Base-by-base conservation (phyloP, 2,797 vertebrate species). In the Acomys russatus region DNA sequence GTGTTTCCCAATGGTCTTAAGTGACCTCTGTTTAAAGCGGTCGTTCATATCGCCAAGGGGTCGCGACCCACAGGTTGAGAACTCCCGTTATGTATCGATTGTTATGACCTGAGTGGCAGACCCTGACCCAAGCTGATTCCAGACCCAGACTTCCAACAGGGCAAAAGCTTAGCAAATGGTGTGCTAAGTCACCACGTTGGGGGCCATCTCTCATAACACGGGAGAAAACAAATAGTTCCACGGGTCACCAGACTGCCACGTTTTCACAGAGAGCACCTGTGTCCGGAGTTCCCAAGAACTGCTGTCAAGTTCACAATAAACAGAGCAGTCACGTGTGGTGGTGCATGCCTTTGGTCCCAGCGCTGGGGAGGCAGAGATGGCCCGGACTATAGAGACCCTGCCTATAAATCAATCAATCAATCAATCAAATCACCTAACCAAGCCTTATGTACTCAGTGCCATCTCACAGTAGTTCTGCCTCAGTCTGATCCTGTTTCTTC, bases 121-220 rank as follows among this genome's bases (percentile, higher is more conserved):
- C 14, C 30, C 28, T 1, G 12, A 38, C 54, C 33, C 12, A 61
- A 15, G 77, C 71, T 15, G 35, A 59, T 35, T 87, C 11, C 78
- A 35, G 88, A 56, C 56, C 56, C 71, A 18, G 10, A 56, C n/a
- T 12, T 64, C 54, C 1, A 20, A 64, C 71, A 22, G 25, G 9
- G 38, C 51, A 28, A 87, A 66, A 64, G 78, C 2, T 35, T 33
- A 7, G 51, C 30, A 33, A 49, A 20, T 2, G 56, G 51, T 6
- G 49, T 17, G 7, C 6, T 2, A 56, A 14, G 51, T 33, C 20
- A 4, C 44, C 44, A 1, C 14, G 11, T 4, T 2, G 14, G 25
- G 25, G 23, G 54, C 4, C 18, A 56, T 25, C 51, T 59, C 54
- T 93, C 70, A 83, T 0, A 0, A 17, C 28, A 64, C 49, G 25